A percentile compares a stretch with the other conserved stretches of the same genome.
phyloP scores from a whole-genome alignment of 1,140 invertebrate genomes.

The Drosophila obscura region DNA sequence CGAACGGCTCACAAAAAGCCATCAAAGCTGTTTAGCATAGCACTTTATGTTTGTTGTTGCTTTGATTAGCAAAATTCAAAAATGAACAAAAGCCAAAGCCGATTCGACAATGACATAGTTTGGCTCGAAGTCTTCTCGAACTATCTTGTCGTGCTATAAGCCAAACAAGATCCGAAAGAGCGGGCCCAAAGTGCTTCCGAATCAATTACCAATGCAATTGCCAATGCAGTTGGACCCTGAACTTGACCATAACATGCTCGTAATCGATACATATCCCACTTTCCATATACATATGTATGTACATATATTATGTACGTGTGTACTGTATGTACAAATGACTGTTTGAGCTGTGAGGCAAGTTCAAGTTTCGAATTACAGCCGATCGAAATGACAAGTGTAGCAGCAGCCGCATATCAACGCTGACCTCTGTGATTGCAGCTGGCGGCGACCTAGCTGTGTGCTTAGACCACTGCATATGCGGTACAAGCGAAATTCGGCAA shows the following conservation, averaged over 20 bases:
- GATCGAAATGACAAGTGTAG: background rate
- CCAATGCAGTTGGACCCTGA: constrained; percentile 44
- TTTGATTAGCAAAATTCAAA: constrained; percentile 38
- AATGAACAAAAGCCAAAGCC: constrained; percentile 15
- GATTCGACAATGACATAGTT: constrained; percentile 63
- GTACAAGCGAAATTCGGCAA: background rate
- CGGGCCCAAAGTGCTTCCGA: constrained; percentile 7
- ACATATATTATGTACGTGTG: background rate
- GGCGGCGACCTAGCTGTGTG: constrained; percentile 2
- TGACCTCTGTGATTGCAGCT: constrained; percentile 5
- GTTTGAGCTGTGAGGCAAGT: constrained; percentile 17
- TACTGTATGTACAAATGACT: no score
- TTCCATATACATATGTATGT: constrained; percentile 12
- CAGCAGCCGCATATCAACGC: background rate
- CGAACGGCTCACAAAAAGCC: background rate
- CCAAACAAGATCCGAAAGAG: constrained; percentile 3
- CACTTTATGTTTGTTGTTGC: constrained; percentile 58
- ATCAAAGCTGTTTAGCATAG: constrained; percentile 59
- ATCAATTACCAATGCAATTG: constrained; percentile 8
- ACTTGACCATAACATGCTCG: constrained; percentile 39
- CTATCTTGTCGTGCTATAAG: constrained; percentile 22
- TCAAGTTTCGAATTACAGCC: constrained; percentile 21
- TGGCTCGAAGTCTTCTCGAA: constrained; percentile 45
- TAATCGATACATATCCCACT: constrained; percentile 13
- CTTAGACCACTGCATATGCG: background rate